Evolutionary conservation across 1,140 invertebrate species (phyloP), one percentile per base, ranked within the genome.

Genomic region (Panagrolaimus sp.): DNA sequence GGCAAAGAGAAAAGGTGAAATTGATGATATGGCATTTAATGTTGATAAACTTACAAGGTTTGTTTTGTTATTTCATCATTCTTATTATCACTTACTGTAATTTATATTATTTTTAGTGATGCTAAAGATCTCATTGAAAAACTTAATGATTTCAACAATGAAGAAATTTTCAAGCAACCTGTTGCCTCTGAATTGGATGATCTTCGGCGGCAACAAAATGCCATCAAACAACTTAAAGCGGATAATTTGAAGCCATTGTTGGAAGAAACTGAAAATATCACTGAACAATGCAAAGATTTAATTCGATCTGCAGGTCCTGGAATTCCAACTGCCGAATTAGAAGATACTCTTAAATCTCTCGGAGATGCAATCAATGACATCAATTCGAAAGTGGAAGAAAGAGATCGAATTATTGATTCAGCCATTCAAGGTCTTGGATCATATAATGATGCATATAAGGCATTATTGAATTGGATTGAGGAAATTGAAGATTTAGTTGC

Each of bases 401-500:
- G 93, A 28, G 92, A 95, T 79, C 88, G 92, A 71, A 89, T 89
- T 68, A 83, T 97, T 10, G 94, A 97, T 84, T 90, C 91, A 44
- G 94, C 91, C 1, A 85, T 96, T 9, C 85, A 97, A 2, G 92
- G 96, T 78, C 93, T 92, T 26, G 95, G 94, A 47, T 94, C 96
- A 84, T 96, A 97, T 88, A 91, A 94, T 79, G 95, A 98, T 84
- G 94, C 94, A 1, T 85, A 97, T 0, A 90, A 91, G 70, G 92
- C 92, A 4, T 85, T 96, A 9, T 89, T 91, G 74, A 93, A 94
- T 82, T 98, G 95, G 96, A 83, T 98, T 32, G 89, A 89, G 0
- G 93, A 96, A 75, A 94, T 92, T 0, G 93, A 96, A 84, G 92
- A 97, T 71, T 91, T 97, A 89, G 91, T 97, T 8, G 90, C 90